Percentiles rank a stretch among this genome's conserved stretches.
phyloP scores from a whole-genome alignment of 2,888 invertebrate species.

The Drosophila eohydei region DNA sequence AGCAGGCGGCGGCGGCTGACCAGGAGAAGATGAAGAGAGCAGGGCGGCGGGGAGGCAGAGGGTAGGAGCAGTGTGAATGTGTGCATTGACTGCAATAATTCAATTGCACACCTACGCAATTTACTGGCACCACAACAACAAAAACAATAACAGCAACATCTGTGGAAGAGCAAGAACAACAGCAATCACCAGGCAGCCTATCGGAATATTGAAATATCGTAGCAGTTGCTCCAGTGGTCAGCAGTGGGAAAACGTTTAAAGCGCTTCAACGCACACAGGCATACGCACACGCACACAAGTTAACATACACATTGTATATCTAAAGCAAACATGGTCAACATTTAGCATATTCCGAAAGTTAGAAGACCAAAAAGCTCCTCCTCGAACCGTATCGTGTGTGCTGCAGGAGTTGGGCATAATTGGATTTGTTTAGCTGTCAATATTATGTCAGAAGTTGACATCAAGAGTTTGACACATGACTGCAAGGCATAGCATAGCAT shows the following conservation, averaged over 20 bases:
- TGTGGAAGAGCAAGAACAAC: constrained; percentile 1
- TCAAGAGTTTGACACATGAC: constrained; percentile 66
- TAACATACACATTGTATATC: constrained; percentile 1
- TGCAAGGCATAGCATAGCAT: constrained; percentile 16
- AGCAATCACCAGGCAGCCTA: constrained; percentile 42
- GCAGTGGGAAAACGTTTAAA: constrained; percentile 69
- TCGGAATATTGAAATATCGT: constrained; percentile 60
- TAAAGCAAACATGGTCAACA: constrained; percentile 48
- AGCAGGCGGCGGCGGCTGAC: constrained; percentile 9
- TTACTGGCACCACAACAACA: constrained; percentile 54
- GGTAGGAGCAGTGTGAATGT: constrained; percentile 55
- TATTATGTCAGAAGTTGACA: constrained; percentile 80
- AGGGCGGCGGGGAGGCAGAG: neutral
- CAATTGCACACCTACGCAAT: constrained; percentile 80
- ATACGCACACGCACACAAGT: constrained; percentile 3
- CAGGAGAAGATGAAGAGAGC: neutral
- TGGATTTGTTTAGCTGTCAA: constrained; percentile 80
- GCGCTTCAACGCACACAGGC: constrained; percentile 58
- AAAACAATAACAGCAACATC: constrained; percentile 19
- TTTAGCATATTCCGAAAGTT: constrained; percentile 58
- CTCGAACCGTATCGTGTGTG: constrained; percentile 19
- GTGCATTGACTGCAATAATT: constrained; percentile 78
- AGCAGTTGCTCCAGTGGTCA: constrained; percentile 46
- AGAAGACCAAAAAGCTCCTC: constrained; percentile 18
- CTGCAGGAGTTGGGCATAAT: constrained; percentile 74